A percentile compares a stretch with the other conserved stretches of the same genome.
phyloP scores from a whole-genome alignment of 1,140 invertebrate species.

The Lepidurus packardi region DNA sequence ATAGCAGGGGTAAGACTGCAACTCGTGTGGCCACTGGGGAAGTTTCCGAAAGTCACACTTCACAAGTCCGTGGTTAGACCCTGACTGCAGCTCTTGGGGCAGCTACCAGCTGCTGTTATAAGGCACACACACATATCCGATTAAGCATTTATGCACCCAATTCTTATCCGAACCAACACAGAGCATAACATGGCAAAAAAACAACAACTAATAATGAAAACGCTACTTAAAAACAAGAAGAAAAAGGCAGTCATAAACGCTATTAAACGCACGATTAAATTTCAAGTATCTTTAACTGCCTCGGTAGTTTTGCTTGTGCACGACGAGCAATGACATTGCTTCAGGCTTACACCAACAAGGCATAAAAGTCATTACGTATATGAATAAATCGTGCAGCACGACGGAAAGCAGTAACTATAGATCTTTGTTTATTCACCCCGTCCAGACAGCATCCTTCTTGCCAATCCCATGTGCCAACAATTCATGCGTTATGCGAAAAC shows the following conservation, averaged over 20 bases:
- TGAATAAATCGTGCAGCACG: not conserved
- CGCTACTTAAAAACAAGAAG: not conserved
- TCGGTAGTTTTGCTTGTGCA: not conserved
- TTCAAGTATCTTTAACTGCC: not conserved
- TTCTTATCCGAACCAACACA: not conserved
- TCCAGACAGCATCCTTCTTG: not conserved
- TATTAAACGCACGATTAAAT: conserved; percentile 12
- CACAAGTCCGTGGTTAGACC: conserved; percentile 12
- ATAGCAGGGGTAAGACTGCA: too few species aligned
- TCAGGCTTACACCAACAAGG: not conserved
- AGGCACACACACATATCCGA: not conserved
- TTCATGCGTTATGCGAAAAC: not conserved
- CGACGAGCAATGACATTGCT: not conserved
- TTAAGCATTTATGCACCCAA: not conserved
- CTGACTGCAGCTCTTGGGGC: conserved; percentile 2
- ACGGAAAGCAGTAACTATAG: conserved; percentile 2
- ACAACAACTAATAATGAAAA: too few species aligned
- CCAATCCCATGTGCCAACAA: not conserved
- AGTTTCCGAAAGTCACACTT: not conserved
- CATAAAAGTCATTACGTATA: not conserved
- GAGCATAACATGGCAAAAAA: not conserved
- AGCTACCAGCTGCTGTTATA: not conserved
- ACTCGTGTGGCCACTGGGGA: not conserved
- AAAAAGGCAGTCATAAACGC: not conserved
- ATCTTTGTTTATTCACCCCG: conserved; percentile 8